These are phyloP conservation scores for Heliconius hewitsoni DNA, from an alignment of 1,140 invertebrate genomes.

Conservation along the genomic window DNA sequence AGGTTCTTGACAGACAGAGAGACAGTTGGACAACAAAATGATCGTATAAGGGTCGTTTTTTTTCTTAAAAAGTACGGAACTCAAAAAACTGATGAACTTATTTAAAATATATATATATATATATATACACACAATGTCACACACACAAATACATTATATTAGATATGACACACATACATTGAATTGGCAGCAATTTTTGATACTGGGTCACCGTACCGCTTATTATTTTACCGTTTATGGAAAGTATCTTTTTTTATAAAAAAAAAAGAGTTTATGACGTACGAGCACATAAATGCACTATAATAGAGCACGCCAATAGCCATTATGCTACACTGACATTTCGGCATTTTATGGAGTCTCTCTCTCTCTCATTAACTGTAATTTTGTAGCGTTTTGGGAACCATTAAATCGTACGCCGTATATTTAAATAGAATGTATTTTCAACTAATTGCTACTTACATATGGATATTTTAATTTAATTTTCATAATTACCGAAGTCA, in stretches of 20 bases:
- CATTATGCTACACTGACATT: conserved; percentile 60
- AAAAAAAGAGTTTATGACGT: conserved; percentile 45
- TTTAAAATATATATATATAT: no score
- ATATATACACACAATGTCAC: no score
- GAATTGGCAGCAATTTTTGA: conserved; percentile 51
- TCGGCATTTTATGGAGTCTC: conserved; percentile 56
- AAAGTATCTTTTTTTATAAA: conserved; percentile 51
- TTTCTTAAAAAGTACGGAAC: no score
- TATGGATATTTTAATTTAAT: conserved; percentile 3
- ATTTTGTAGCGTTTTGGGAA: conserved; percentile 68
- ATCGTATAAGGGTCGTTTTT: no score
- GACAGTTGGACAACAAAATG: no score
- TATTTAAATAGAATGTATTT: conserved; percentile 21
- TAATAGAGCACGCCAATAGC: conserved; percentile 63
- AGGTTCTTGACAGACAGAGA: no score
- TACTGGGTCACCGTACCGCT: conserved; percentile 52
- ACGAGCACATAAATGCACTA: conserved; percentile 47
- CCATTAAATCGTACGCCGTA: conserved; percentile 52
- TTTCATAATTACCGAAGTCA: background rate
- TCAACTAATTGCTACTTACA: background rate
- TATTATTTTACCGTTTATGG: conserved; percentile 56
- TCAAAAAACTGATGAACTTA: no score
- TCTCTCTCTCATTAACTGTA: conserved; percentile 59
- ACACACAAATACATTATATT: conserved; percentile 18
- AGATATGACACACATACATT: conserved; percentile 47